Evolutionary conservation across 2,797 vertebrate species (phyloP).

Genomic region (Novumbra hubbsi): DNA sequence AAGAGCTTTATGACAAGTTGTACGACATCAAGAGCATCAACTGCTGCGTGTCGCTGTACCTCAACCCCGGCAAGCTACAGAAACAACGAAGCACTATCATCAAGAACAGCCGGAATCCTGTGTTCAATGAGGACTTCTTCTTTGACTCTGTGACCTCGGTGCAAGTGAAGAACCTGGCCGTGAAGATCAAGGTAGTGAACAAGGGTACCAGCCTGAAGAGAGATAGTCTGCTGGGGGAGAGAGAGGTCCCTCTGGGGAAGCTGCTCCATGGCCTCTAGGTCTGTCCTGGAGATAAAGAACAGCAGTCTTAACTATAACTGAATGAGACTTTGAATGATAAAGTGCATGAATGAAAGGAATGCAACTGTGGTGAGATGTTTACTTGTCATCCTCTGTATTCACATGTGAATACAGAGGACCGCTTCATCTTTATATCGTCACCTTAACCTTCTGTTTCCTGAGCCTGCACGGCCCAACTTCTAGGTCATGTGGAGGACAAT

Average conservation of each 20-base stretch:
- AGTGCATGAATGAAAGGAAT: background rate
- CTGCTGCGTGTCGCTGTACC: conserved; percentile 91
- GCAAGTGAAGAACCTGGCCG: conserved; percentile 84
- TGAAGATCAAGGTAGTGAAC: conserved; percentile 98
- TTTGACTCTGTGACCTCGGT: conserved; percentile 85
- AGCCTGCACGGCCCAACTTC: conserved; percentile 1
- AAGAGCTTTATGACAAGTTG: conserved; percentile 87
- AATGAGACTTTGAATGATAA: conserved; percentile 11
- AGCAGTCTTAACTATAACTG: conserved; percentile 13
- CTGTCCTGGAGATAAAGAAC: conserved; percentile 14
- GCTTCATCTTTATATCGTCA: conserved; percentile 17
- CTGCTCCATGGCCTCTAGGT: conserved; percentile 79
- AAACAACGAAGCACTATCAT: conserved; percentile 97
- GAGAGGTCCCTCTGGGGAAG: conserved; percentile 83
- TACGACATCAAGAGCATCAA: conserved; percentile 88
- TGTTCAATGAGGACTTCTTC: conserved; percentile 99
- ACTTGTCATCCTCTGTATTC: conserved; percentile 14
- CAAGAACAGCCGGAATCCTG: conserved; percentile 92
- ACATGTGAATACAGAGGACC: no score
- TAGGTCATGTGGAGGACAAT: conserved; percentile 21
- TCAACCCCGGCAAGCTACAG: conserved; percentile 94
- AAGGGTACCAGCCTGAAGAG: conserved; percentile 95
- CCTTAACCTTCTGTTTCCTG: conserved; percentile 8
- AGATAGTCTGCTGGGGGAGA: conserved; percentile 89
- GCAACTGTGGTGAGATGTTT: background rate